Evolutionary conservation across 2,113 vertebrate genomes (phyloP).

Genomic region (Catharus fuscescens): DNA sequence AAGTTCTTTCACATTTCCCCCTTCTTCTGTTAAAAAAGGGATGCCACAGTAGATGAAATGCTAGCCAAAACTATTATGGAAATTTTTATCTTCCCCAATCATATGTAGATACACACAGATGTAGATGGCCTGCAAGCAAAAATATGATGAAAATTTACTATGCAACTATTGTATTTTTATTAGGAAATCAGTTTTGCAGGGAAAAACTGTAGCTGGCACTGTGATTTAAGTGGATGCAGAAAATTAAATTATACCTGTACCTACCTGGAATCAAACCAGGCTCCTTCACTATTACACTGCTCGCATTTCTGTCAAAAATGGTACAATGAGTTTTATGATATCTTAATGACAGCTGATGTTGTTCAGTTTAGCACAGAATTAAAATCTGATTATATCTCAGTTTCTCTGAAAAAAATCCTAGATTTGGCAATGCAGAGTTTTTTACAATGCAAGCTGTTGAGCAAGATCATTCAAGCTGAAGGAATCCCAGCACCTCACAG

Average conservation of each 20-base stretch:
- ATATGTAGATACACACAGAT: neutral
- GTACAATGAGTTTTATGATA: neutral
- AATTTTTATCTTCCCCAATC: neutral
- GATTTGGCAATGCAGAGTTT: neutral
- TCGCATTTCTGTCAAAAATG: neutral
- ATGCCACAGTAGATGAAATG: neutral
- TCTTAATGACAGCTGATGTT: neutral
- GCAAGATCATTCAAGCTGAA: neutral
- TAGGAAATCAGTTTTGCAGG: neutral
- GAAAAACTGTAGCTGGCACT: neutral
- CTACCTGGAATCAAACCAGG: neutral
- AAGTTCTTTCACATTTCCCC: neutral
- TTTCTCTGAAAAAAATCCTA: neutral
- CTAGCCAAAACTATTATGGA: neutral
- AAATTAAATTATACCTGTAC: neutral
- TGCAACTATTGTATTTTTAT: neutral
- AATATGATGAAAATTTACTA: neutral
- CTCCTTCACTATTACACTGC: neutral
- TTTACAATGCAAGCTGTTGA: neutral
- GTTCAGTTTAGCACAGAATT: neutral
- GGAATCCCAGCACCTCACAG: neutral
- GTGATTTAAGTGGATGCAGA: neutral
- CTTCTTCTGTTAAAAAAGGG: neutral
- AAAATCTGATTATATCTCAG: neutral
- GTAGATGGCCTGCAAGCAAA: neutral